Base-by-base conservation (phyloP, 2,113 vertebrate species). In the Galeopterus variegatus region DNA sequence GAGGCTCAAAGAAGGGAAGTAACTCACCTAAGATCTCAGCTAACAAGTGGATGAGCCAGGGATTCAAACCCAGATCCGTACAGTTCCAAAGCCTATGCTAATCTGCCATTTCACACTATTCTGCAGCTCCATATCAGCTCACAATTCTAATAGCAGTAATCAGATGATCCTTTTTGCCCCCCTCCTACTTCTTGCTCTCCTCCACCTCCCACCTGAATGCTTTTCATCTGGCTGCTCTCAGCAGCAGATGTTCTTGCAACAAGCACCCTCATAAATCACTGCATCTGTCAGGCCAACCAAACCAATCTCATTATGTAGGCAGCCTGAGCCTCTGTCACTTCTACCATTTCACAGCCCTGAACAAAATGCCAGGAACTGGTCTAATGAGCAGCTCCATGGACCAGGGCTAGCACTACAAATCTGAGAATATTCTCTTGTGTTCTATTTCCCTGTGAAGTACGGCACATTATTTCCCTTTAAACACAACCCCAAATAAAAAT, bases 231-330 rank as follows among this genome's bases (percentile, higher is more conserved):
- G 88, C 21, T 52, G 54, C 76, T 88, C 88, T 72, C 33, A 9
- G 58, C 31, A 36, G 69, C 73, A 65, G 52, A 82, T 69, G 41
- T 28, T 48, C 28, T 48, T 9, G 21, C 24, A 86, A 79, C 24
- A 77, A 90, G 58, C 84, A 65, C 36, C 50, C 72, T 65, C 65
- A 72, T 93, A 88, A 80, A 94, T 75, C 81, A 92, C 41, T 17
- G 50, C 54, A 72, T 60, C 95, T 86, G 54, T 85, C 90, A 95
- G 67, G 58, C 50, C 23, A 56, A 36, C 64, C 84, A 84, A 67
- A 80, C n/a, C 60, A 41, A 88, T 36, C n/a, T 81, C 87, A 84
- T 67, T 50, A 45, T 4, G 45, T 33, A 5, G 31, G 54, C 18
- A 72, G 58, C 79, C 50, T 5, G 13, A 50, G 62, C 8, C 56